These are phyloP conservation scores for Parauchenoglanis ngamensis DNA, from an alignment of 2,797 vertebrate species.

Conservation along the genomic window DNA sequence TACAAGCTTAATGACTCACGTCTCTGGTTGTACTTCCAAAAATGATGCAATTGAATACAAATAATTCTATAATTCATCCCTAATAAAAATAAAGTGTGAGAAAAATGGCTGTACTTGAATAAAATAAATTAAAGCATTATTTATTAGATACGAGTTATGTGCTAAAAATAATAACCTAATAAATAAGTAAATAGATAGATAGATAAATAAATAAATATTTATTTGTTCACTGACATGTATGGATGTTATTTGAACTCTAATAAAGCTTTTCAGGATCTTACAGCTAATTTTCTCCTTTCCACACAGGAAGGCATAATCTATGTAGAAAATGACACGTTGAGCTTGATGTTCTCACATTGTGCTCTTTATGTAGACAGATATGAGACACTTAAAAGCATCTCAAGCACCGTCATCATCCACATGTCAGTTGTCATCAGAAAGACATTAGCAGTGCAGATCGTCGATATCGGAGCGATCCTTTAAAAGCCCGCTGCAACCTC, in stretches of 20 bases:
- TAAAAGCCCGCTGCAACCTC: constrained; percentile 16
- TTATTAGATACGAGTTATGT: not conserved
- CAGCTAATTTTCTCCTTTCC: not conserved
- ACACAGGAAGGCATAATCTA: not conserved
- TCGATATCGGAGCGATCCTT: constrained; percentile 12
- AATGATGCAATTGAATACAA: not conserved
- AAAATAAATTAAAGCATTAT: not conserved
- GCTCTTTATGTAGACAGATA: not conserved
- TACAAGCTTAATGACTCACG: not conserved
- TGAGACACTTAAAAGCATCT: constrained; percentile 14
- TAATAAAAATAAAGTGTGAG: not conserved
- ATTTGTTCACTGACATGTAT: not conserved
- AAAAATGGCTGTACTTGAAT: not conserved
- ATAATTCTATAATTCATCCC: not conserved
- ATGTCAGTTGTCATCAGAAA: constrained; percentile 22
- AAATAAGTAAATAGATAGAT: not conserved
- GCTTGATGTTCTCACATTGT: too few relatives aligned
- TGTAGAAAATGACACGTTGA: not conserved
- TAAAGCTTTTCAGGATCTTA: not conserved
- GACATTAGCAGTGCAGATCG: constrained; percentile 3
- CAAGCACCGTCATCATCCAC: not conserved
- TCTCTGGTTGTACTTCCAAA: not conserved
- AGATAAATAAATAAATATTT: not conserved
- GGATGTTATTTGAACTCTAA: not conserved
- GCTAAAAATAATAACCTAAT: not conserved